Conservation (phyloP, 2,888 invertebrate species). For the Portevinia maculata region DNA sequence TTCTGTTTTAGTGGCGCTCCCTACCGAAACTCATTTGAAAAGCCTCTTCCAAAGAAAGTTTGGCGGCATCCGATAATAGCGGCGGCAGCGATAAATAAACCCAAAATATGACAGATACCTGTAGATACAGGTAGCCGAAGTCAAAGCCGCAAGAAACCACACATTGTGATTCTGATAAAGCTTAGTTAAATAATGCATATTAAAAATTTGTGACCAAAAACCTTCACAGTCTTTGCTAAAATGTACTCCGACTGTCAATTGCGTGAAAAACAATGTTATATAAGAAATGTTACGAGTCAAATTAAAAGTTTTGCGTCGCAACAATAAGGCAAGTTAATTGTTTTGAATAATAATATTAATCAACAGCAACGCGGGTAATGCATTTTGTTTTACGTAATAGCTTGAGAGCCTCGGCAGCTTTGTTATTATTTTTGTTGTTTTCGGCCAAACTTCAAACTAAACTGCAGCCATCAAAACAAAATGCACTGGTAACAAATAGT, state of each 20-base stretch:
- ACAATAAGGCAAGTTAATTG: slow-evolving; percentile 35
- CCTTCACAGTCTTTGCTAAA: slow-evolving; percentile 33
- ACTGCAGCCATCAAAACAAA: slow-evolving; percentile 7
- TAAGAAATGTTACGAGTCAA: slow-evolving; percentile 17
- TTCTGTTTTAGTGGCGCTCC: too few species aligned
- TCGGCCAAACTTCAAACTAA: slow-evolving; percentile 9
- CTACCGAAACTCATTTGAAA: too few species aligned
- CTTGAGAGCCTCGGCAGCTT: slow-evolving; percentile 29
- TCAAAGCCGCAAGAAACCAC: too few species aligned
- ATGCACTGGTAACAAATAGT: neutral
- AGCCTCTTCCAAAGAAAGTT: too few species aligned
- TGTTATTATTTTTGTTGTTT: slow-evolving; percentile 33
- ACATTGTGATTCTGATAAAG: too few species aligned
- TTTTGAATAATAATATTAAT: slow-evolving; percentile 34
- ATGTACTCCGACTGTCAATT: slow-evolving; percentile 10
- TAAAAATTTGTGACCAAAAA: slow-evolving; percentile 8
- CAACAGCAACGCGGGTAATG: slow-evolving; percentile 24
- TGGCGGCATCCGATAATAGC: too few species aligned
- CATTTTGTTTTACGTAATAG: slow-evolving; percentile 42
- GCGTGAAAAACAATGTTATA: slow-evolving; percentile 24
- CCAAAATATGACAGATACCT: too few species aligned
- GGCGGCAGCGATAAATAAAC: too few species aligned
- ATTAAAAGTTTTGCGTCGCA: neutral
- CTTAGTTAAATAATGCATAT: neutral
- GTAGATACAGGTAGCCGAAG: too few species aligned